Evolutionary conservation across 2,797 vertebrate species (phyloP), one percentile per base, ranked within the genome.

Genomic region (Danio jaintianensis): DNA sequence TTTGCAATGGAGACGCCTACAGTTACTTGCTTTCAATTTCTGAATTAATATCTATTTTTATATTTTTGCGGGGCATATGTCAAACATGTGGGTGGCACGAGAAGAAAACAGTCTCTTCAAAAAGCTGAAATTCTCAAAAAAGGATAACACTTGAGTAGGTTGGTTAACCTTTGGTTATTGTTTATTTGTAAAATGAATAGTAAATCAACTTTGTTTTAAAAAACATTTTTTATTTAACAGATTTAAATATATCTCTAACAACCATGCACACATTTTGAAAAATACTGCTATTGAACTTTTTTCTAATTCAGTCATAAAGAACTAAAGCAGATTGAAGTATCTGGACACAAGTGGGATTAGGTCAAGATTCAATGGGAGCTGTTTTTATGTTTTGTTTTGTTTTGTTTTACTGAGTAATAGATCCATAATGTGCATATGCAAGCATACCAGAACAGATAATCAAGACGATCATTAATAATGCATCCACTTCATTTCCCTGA

Each of bases 11-110:
- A 53, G 53, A 18, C 36, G 8, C 29, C 48, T 53, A 40, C 67
- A 55, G 42, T 70, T 0, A 53, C 67, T 18, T 13, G 50, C 20
- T 42, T 13, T 53, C 10, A 42, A 42, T 70, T 70, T 70, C 68
- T 55, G 36, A 70, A 70, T 55, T 55, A 70, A 70, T 70, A 70
- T n/a, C n/a, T 55, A 70, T 53, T 70, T 53, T 53, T 69, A 53
- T 42, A 11, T 70, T n/a, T 55, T 29, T 29, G 50, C 53, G 68
- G 36, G 50, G 50, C 68, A 42, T 58, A 56, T 43, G 53, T 72
- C 40, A 72, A 58, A 72, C 5, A 43, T 43, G 40, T 72, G 70
- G 53, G 70, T 58, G 53, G 18, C 13, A 29, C 40, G 56, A 58
- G 70, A 45, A 45, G 13, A 72, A 20, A 11, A 55, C 42, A 45